phyloP scores from a whole-genome alignment of 2,888 invertebrate genomes.

The Gastrophysa polygoni region DNA sequence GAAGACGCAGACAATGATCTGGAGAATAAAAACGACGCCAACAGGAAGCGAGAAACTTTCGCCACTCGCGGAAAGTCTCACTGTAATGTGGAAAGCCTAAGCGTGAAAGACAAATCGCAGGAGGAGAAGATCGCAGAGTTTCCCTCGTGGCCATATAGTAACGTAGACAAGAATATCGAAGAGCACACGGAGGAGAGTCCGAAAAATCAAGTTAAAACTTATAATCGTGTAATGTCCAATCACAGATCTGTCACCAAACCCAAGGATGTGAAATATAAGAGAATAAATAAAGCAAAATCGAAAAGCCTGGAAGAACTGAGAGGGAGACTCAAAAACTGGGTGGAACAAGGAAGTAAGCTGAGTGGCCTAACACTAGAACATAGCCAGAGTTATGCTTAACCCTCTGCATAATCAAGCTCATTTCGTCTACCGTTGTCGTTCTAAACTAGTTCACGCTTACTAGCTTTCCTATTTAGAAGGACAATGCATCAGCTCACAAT shows the following conservation, averaged over 20 bases:
- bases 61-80: slow-evolving; percentile 50
- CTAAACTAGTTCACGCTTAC: no score
- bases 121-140: slow-evolving; percentile 40
- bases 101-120: slow-evolving; percentile 40
- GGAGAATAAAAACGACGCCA: slow-evolving; percentile 60
- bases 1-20: slow-evolving; percentile 72
- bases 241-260: slow-evolving; percentile 89
- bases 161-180: slow-evolving; percentile 46
- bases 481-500: no score
- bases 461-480: no score
- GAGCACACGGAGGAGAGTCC: slow-evolving; percentile 55
- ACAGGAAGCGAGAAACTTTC: slow-evolving; percentile 61
- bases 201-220: slow-evolving; percentile 61
- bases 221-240: slow-evolving; percentile 88
- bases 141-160: slow-evolving; percentile 43
- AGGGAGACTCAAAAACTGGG: slow-evolving; percentile 84
- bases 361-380: slow-evolving; percentile 73
- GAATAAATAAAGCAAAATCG: slow-evolving; percentile 89
- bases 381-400: slow-evolving; percentile 58
- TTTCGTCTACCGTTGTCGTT: no score
- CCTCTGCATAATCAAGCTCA: no score
- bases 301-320: slow-evolving; percentile 85
- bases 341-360: slow-evolving; percentile 77
- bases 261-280: slow-evolving; percentile 89
- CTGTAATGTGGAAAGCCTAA: slow-evolving; percentile 41